A percentile compares a stretch with the other conserved stretches of the same genome.
Evolutionary conservation across 2,888 invertebrate species (phyloP).

Genomic region (Macropis europaea): DNA sequence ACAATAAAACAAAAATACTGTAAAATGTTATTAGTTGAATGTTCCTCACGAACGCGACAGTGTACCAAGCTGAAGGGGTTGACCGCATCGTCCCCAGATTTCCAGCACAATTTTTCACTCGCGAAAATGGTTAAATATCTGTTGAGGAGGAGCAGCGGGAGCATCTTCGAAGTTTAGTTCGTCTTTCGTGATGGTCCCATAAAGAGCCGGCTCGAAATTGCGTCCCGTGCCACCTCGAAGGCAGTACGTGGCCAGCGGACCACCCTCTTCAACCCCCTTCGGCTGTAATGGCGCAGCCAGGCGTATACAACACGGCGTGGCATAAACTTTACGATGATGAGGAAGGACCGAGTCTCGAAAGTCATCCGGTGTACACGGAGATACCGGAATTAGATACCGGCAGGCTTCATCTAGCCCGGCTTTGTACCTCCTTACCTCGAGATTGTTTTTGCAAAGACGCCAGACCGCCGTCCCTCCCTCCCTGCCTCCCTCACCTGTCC

Average conservation of each 20-base stretch:
- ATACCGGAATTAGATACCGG: slow-evolving; percentile 45
- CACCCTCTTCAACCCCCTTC: slow-evolving; percentile 24
- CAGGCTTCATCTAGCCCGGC: slow-evolving; percentile 23
- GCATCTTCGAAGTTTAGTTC: slow-evolving; percentile 58
- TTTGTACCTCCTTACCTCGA: slow-evolving; percentile 18
- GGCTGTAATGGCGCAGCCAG: slow-evolving; percentile 52
- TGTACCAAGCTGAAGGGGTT: no score
- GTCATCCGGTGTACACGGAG: slow-evolving; percentile 43
- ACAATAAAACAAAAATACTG: no score
- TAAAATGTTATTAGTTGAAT: no score
- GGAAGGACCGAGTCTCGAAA: slow-evolving; percentile 57
- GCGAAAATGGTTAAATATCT: no score
- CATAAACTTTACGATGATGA: slow-evolving; percentile 71
- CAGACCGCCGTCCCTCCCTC: not conserved
- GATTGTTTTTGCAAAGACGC: slow-evolving; percentile 18
- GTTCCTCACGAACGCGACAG: no score
- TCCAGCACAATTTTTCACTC: no score
- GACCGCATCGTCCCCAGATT: no score
- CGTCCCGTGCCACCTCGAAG: slow-evolving; percentile 44
- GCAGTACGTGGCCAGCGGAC: slow-evolving; percentile 26
- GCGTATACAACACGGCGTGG: slow-evolving; percentile 56
- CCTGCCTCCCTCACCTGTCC: no score
- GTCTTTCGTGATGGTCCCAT: slow-evolving; percentile 61
- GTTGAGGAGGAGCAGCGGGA: slow-evolving; percentile 9
- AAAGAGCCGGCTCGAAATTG: slow-evolving; percentile 65